These are phyloP conservation scores for Elymnias hypermnestra DNA, from an alignment of 1,140 invertebrate genomes.

Conservation along the genomic window DNA sequence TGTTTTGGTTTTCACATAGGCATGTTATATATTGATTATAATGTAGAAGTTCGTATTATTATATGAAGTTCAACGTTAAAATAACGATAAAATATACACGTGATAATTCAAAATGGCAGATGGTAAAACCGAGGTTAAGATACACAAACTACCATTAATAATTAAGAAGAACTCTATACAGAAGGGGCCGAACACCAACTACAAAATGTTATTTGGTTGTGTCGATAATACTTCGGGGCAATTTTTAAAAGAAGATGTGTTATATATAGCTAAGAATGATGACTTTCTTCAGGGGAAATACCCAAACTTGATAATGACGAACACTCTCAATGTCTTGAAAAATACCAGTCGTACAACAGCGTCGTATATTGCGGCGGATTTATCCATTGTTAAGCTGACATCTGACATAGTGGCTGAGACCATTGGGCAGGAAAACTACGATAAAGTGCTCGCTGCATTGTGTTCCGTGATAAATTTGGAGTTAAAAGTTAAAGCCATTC, in stretches of 20 bases:
- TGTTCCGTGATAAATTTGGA: conserved; percentile 45
- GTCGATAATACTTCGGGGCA: background rate
- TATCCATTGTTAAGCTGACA: conserved; percentile 26
- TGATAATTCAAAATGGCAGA: conserved; percentile 6
- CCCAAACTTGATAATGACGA: conserved; percentile 33
- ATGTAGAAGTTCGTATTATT: no score
- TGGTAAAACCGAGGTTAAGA: background rate
- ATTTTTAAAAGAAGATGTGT: conserved; percentile 37
- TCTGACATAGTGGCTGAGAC: conserved; percentile 39
- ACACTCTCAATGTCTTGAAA: conserved; percentile 28
- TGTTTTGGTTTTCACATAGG: no score
- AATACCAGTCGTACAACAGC: conserved; percentile 40
- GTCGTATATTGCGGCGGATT: conserved; percentile 13
- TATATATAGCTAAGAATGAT: conserved; percentile 34
- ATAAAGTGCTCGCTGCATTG: conserved; percentile 38
- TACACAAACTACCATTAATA: conserved; percentile 22
- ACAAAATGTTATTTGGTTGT: conserved; percentile 11
- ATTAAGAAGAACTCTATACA: conserved; percentile 22
- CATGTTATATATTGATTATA: no score
- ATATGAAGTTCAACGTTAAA: background rate
- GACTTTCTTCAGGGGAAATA: conserved; percentile 44
- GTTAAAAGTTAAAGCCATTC: conserved; percentile 39
- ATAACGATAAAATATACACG: background rate
- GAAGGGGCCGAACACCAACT: background rate
- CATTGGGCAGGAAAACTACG: conserved; percentile 53